phyloP scores from a whole-genome alignment of 1,140 invertebrate genomes.

The Spodoptera frugiperda region DNA sequence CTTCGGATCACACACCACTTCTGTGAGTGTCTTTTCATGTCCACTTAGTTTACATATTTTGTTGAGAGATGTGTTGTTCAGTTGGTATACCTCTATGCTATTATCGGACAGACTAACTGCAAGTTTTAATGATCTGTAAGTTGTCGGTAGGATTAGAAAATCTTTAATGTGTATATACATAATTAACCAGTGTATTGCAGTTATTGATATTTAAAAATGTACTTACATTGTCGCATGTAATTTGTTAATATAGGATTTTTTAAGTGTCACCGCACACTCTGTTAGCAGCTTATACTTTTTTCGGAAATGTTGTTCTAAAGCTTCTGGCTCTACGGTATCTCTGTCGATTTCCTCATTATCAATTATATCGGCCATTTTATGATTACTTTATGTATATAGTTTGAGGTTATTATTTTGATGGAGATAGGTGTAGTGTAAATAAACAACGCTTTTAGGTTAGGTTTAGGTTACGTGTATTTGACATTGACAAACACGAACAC shows the following conservation, averaged over 20 bases:
- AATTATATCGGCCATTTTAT: constrained; percentile 71
- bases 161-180: background rate
- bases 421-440: background rate
- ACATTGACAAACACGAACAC: background rate
- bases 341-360: constrained; percentile 73
- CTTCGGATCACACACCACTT: constrained; percentile 87
- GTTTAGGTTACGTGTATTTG: constrained; percentile 11
- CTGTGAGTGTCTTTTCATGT: constrained; percentile 84
- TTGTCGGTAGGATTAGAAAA: background rate
- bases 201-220: background rate
- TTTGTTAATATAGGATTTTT: constrained; percentile 76
- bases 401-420: background rate
- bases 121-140: constrained; percentile 71
- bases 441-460: constrained; percentile 8
- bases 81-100: constrained; percentile 74
- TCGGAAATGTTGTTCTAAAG: constrained; percentile 69
- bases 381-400: background rate
- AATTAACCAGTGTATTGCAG: too few relatives aligned
- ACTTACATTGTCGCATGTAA: constrained; percentile 75
- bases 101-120: constrained; percentile 71
- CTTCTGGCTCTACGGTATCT: constrained; percentile 67
- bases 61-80: constrained; percentile 69
- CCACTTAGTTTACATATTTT: constrained; percentile 73
- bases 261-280: constrained; percentile 70
- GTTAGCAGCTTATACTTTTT: constrained; percentile 72